Conservation (phyloP, 2,888 invertebrate species). For the Cheilosia pagana region DNA sequence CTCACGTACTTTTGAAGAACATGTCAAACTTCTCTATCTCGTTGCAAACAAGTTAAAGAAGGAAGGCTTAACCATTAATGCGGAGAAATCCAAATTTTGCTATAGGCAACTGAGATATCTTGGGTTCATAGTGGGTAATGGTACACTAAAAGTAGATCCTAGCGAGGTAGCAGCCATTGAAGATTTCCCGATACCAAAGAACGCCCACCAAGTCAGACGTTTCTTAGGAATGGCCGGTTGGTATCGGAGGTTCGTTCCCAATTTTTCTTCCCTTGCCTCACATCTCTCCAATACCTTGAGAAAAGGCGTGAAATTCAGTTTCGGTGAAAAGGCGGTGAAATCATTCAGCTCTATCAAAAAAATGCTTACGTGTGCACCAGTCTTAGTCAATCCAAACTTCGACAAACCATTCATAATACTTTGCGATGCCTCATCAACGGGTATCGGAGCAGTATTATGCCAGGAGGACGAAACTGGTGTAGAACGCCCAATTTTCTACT, state of each 20-base stretch:
- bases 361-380: background rate
- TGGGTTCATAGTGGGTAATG: background rate
- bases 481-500: constrained; percentile 31
- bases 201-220: too few species aligned
- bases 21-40: background rate
- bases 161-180: background rate
- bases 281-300: too few species aligned
- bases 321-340: background rate
- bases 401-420: too few species aligned
- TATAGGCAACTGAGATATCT: background rate
- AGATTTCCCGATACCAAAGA: background rate
- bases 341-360: constrained; percentile 27
- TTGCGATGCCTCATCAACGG: too few species aligned
- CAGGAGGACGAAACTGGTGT: constrained; percentile 25
- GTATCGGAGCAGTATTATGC: constrained; percentile 30
- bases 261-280: too few species aligned
- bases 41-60: background rate
- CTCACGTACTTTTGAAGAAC: constrained; percentile 3
- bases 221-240: too few species aligned
- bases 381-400: constrained; percentile 20
- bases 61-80: background rate
- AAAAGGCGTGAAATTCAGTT: background rate
- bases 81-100: constrained; percentile 3
- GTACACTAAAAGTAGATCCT: background rate
- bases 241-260: too few species aligned